Conservation (phyloP, 2,113 vertebrate genomes). For the Podarcis muralis region DNA sequence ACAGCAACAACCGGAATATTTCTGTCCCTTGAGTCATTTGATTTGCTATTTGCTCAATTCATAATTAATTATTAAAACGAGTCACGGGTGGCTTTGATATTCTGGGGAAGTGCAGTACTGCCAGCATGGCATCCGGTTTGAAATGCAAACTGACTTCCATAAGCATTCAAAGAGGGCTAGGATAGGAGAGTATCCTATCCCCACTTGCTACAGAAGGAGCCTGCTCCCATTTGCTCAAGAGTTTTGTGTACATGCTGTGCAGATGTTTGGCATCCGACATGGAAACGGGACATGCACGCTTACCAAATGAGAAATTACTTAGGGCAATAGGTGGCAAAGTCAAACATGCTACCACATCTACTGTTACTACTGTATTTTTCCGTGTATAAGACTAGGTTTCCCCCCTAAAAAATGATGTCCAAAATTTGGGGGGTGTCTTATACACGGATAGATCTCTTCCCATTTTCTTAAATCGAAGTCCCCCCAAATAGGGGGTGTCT, state of each 20-base stretch:
- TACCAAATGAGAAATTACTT: slow-evolving; percentile 64
- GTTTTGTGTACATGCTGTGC: slow-evolving; percentile 43
- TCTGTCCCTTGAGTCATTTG: too few relatives aligned
- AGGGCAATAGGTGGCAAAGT: slow-evolving; percentile 69
- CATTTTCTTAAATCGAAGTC: too few relatives aligned
- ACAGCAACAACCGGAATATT: slow-evolving; percentile 1
- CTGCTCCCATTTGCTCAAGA: slow-evolving; percentile 43
- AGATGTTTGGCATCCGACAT: slow-evolving; percentile 63
- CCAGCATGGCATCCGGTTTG: slow-evolving; percentile 41
- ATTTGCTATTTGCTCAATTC: not conserved
- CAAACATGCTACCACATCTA: slow-evolving; percentile 70
- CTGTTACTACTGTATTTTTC: not conserved
- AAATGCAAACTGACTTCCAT: slow-evolving; percentile 35
- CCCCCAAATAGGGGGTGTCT: too few relatives aligned
- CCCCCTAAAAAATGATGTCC: too few relatives aligned
- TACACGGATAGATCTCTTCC: too few relatives aligned
- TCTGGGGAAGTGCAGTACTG: slow-evolving; percentile 29
- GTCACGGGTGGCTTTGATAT: slow-evolving; percentile 42
- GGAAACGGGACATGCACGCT: slow-evolving; percentile 59
- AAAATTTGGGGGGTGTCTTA: too few relatives aligned
- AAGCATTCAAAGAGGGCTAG: not conserved
- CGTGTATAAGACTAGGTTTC: too few relatives aligned
- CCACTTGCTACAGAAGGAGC: slow-evolving; percentile 27
- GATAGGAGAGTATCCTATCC: slow-evolving; percentile 41
- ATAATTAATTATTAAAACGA: slow-evolving; percentile 37